Evolutionary conservation across 2,797 vertebrate genomes (phyloP), one percentile per base, ranked within the genome.

Genomic region (Hemibagrus guttatus): DNA sequence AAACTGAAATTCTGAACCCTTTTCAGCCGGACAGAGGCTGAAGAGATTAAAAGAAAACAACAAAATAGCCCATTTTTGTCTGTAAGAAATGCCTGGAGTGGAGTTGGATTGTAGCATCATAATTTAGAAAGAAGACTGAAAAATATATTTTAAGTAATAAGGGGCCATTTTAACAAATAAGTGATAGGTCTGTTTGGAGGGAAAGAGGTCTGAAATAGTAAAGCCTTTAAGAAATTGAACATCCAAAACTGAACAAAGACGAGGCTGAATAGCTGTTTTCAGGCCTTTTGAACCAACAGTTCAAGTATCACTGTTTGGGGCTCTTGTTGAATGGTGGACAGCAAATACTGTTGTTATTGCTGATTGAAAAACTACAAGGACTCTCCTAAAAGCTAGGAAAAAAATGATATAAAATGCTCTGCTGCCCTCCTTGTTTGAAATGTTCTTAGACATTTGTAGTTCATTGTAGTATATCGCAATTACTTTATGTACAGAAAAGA

Each of bases 291-390:
- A 95, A 94, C 92, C 91, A 59, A 42, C 89, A 93, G 94, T 95
- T 93, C 93, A 95, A 95, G 94, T 93, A 94, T 94, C 91, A 92
- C 93, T 94, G 92, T 93, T 91, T 87, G 92, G 90, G 90, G 87
- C 90, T 90, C 88, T 93, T 89, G 90, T 82, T 86, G 92, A 93
- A 93, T 91, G 88, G 87, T 90, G 85, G 92, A 91, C 90, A 90
- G 92, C 93, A 93, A 94, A 94, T 90, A 93, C 93, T 92, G 92
- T 93, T 92, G 92, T 95, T 95, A 95, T 92, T 88, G 78, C 94
- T 94, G 94, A 95, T 94, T 94, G 94, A 95, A 95, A 95, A 95
- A 93, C 92, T 92, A 95, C 90, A 93, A 95, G 94, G 91, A 92
- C 91, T 87, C 92, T 92, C 69, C 84, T 93, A 92, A 94, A 93